These are phyloP conservation scores for Muscicapa striata DNA, from an alignment of 2,797 vertebrate species.

Conservation along the genomic window DNA sequence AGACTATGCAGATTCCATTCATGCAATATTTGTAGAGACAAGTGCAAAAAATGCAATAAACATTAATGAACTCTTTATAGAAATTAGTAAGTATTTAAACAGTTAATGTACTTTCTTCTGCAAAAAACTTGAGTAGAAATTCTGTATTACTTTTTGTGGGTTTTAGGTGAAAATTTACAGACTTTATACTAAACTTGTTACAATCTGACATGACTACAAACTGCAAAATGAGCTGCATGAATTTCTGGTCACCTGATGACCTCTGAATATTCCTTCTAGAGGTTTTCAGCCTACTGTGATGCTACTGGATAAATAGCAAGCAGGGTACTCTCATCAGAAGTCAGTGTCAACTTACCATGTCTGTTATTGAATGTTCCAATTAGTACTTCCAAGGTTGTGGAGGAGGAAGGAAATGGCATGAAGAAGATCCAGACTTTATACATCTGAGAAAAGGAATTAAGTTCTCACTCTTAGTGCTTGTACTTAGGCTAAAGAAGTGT, in stretches of 20 bases:
- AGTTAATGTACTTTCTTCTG: neutral
- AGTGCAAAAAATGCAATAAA: conserved; percentile 98
- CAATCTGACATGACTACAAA: neutral
- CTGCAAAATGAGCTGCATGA: neutral
- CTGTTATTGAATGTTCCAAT: neutral
- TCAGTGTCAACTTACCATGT: neutral
- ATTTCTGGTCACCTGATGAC: neutral
- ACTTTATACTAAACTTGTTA: neutral
- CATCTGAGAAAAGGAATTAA: neutral
- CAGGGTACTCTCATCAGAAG: neutral
- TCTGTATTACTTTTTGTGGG: neutral
- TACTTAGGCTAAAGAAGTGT: neutral
- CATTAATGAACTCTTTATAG: conserved; percentile 98
- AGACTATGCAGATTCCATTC: conserved; percentile 98
- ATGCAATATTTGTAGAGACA: conserved; percentile 96
- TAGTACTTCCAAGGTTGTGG: neutral
- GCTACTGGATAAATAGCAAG: neutral
- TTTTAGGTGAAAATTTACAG: neutral
- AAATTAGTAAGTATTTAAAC: conserved; percentile 93
- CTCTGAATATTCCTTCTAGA: neutral
- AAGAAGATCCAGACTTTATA: neutral
- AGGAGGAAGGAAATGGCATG: neutral
- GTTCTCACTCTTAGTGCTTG: neutral
- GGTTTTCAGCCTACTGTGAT: neutral
- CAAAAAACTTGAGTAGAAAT: neutral